Conservation (phyloP, 2,797 vertebrate species). For the Notolepis coatsorum region DNA sequence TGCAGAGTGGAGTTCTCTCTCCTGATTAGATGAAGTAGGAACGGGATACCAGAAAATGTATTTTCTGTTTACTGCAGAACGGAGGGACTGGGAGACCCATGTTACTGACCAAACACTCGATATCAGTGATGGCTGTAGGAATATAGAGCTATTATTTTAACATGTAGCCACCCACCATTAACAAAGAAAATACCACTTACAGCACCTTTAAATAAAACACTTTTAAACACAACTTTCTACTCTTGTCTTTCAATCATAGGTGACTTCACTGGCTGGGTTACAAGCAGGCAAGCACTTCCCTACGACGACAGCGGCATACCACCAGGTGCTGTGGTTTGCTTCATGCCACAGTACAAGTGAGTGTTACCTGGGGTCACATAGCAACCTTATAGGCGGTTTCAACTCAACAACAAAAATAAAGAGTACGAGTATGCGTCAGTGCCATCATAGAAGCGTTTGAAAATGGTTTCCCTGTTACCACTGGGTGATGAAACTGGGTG, state of each 20-base stretch:
- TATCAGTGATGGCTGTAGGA: not conserved
- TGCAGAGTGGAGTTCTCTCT: no score
- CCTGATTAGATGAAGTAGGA: no score
- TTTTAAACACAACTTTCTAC: not conserved
- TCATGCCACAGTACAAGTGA: slow-evolving; percentile 69
- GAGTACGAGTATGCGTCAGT: not conserved
- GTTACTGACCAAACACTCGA: no score
- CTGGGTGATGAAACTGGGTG: no score
- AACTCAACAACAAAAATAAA: no score
- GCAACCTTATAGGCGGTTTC: not conserved
- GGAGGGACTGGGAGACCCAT: no score
- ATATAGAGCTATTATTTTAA: not conserved
- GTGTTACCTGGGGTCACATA: not conserved
- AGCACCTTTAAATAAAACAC: not conserved
- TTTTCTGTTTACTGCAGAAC: no score
- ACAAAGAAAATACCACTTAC: not conserved
- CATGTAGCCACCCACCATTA: not conserved
- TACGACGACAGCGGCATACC: slow-evolving; percentile 79
- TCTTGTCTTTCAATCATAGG: slow-evolving; percentile 57
- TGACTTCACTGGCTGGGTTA: slow-evolving; percentile 84
- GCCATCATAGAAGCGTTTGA: no score
- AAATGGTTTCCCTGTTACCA: no score
- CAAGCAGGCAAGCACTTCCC: slow-evolving; percentile 73
- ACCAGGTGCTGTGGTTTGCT: slow-evolving; percentile 70
- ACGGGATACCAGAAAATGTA: no score